phyloP scores from a whole-genome alignment of 2,888 invertebrate species.

The Scaptomyza caliginosa region DNA sequence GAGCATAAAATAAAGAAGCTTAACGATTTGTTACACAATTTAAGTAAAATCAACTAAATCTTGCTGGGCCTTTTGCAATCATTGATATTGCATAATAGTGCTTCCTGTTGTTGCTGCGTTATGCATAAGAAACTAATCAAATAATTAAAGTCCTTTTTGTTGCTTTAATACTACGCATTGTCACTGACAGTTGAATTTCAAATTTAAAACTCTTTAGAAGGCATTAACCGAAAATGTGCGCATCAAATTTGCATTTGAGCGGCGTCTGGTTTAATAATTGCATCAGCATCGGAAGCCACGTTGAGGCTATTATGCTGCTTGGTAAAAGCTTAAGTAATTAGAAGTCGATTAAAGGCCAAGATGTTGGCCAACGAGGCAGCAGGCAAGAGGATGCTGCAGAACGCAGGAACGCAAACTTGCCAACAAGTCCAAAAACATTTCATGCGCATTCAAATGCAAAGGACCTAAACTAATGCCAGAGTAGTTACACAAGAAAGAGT shows the following conservation, averaged over 20 bases:
- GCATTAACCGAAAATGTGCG: slow-evolving; percentile 10
- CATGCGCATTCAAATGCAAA: slow-evolving; percentile 69
- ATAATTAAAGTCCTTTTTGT: not conserved
- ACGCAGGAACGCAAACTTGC: slow-evolving; percentile 40
- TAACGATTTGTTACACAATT: too few relatives aligned
- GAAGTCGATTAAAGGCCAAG: slow-evolving; percentile 70
- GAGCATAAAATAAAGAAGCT: too few relatives aligned
- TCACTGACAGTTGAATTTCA: not conserved
- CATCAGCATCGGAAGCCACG: slow-evolving; percentile 50
- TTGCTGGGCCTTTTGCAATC: not conserved
- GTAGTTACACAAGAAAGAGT: not conserved
- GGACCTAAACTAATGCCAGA: slow-evolving; percentile 57
- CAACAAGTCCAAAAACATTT: slow-evolving; percentile 65
- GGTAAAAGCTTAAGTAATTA: slow-evolving; percentile 72
- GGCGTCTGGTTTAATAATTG: slow-evolving; percentile 47
- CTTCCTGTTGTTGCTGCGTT: not conserved
- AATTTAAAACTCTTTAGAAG: not conserved
- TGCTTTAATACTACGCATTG: not conserved
- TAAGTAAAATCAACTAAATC: not conserved
- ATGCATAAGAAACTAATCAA: not conserved
- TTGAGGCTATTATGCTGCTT: slow-evolving; percentile 58
- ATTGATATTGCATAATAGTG: not conserved
- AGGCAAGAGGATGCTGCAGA: not conserved
- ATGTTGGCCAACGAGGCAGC: slow-evolving; percentile 1
- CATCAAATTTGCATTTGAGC: slow-evolving; percentile 43